Evolutionary conservation across 1,140 invertebrate species (phyloP).

Genomic region (Cotesia chilonis): DNA sequence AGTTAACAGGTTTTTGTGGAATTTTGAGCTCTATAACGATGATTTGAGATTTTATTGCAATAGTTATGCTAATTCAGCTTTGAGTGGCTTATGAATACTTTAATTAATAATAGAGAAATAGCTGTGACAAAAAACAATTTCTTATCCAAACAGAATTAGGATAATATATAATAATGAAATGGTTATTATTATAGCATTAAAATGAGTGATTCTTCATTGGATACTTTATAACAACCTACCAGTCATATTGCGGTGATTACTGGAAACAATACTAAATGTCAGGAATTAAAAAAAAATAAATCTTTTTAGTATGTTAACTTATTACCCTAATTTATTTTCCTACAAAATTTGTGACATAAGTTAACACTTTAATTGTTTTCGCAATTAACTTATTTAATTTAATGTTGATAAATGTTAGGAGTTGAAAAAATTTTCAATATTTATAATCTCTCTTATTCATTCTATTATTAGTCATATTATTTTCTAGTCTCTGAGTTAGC

Average conservation of each 20-base stretch:
- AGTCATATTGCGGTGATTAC: constrained; percentile 8
- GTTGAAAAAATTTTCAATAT: not conserved
- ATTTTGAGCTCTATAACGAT: constrained; percentile 11
- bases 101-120: constrained; percentile 15
- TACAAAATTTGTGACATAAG: too few relatives aligned
- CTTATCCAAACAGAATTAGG: too few relatives aligned
- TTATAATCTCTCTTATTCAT: not conserved
- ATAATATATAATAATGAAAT: too few relatives aligned
- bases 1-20: constrained; percentile 37
- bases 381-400: not conserved
- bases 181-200: constrained; percentile 40
- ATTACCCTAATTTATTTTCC: constrained; percentile 40
- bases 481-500: too few relatives aligned
- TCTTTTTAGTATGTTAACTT: constrained; percentile 50
- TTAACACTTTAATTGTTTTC: too few relatives aligned
- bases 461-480: too few relatives aligned
- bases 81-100: not conserved
- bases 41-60: too few relatives aligned
- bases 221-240: constrained; percentile 35
- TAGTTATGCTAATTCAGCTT: constrained; percentile 10
- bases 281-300: constrained; percentile 27
- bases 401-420: not conserved
- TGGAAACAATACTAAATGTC: constrained; percentile 36
- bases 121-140: too few relatives aligned
- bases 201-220: constrained; percentile 47